A percentile compares a stretch with the other conserved stretches of the same genome.
Evolutionary conservation across 2,113 vertebrate species (phyloP).

Genomic region (Hippoglossus stenolepis): DNA sequence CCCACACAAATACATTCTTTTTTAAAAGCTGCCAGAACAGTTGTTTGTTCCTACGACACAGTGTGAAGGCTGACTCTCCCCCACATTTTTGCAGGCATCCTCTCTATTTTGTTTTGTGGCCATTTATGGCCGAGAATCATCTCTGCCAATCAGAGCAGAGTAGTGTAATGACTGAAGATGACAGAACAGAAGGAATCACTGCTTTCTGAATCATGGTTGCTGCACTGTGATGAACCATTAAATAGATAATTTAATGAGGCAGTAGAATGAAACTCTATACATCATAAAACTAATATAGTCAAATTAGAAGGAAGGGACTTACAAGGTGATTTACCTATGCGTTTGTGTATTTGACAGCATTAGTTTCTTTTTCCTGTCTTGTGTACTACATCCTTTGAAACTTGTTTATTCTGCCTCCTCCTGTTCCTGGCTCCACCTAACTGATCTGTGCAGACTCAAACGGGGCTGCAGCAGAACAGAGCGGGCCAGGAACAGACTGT

Average conservation of each 20-base stretch:
- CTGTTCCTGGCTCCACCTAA: slow-evolving; percentile 28
- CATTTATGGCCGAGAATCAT: slow-evolving; percentile 29
- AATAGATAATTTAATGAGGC: slow-evolving; percentile 9
- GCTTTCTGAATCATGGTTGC: not conserved
- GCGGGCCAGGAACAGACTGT: slow-evolving; percentile 32
- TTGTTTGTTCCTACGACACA: slow-evolving; percentile 57
- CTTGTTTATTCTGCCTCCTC: slow-evolving; percentile 15
- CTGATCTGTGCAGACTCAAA: slow-evolving; percentile 10
- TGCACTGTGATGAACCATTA: slow-evolving; percentile 9
- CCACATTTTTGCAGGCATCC: slow-evolving; percentile 35
- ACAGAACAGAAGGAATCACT: slow-evolving; percentile 20
- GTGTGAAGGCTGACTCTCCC: slow-evolving; percentile 40
- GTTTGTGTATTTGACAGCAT: not conserved
- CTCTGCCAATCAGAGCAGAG: slow-evolving; percentile 26
- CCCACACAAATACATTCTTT: slow-evolving; percentile 50
- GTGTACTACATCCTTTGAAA: not conserved
- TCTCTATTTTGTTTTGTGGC: slow-evolving; percentile 36
- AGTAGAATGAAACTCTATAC: not conserved
- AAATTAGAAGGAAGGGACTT: not conserved
- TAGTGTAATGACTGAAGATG: slow-evolving; percentile 18
- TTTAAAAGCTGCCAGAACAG: slow-evolving; percentile 20
- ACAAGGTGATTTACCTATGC: not conserved
- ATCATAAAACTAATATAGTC: slow-evolving; percentile 1
- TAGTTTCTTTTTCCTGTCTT: not conserved
- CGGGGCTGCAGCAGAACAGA: slow-evolving; percentile 16